These are phyloP conservation scores for Maniola jurtina DNA, from an alignment of 1,140 invertebrate genomes.

Conservation along the genomic window DNA sequence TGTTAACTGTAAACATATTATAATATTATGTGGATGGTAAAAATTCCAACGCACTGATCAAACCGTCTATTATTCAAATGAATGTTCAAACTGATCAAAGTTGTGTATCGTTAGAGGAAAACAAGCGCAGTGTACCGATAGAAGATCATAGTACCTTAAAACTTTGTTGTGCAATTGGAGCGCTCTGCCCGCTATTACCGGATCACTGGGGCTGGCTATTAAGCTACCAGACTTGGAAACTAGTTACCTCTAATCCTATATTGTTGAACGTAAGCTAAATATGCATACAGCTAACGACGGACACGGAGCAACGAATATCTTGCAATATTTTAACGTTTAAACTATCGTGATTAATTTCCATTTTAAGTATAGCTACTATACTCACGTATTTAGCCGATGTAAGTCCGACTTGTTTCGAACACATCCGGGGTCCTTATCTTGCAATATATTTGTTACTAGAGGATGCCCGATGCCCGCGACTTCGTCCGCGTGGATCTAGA, in stretches of 20 bases:
- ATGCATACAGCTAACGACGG: slow-evolving; percentile 43
- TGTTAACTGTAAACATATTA: too few species aligned
- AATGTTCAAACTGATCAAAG: slow-evolving; percentile 10
- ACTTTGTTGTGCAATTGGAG: slow-evolving; percentile 37
- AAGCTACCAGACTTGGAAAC: slow-evolving; percentile 15
- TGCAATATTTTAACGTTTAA: too few species aligned
- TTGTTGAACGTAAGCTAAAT: slow-evolving; percentile 31
- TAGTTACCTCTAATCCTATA: slow-evolving; percentile 3
- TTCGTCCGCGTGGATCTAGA: too few species aligned
- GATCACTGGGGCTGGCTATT: slow-evolving; percentile 22
- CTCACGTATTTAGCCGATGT: too few species aligned
- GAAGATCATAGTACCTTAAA: slow-evolving; percentile 28
- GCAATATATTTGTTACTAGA: too few species aligned
- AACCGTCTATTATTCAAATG: background rate
- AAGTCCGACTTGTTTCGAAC: too few species aligned
- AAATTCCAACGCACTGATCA: too few species aligned
- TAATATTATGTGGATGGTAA: too few species aligned
- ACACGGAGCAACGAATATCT: slow-evolving; percentile 11
- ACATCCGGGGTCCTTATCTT: too few species aligned
- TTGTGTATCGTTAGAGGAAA: slow-evolving; percentile 24
- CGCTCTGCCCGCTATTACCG: slow-evolving; percentile 24
- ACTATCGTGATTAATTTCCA: too few species aligned
- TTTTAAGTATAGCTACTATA: too few species aligned
- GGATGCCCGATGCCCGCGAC: too few species aligned
- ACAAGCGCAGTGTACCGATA: slow-evolving; percentile 27